These are phyloP conservation scores for Scaptomyza hsui DNA, from an alignment of 1,140 invertebrate genomes.

Conservation along the genomic window DNA sequence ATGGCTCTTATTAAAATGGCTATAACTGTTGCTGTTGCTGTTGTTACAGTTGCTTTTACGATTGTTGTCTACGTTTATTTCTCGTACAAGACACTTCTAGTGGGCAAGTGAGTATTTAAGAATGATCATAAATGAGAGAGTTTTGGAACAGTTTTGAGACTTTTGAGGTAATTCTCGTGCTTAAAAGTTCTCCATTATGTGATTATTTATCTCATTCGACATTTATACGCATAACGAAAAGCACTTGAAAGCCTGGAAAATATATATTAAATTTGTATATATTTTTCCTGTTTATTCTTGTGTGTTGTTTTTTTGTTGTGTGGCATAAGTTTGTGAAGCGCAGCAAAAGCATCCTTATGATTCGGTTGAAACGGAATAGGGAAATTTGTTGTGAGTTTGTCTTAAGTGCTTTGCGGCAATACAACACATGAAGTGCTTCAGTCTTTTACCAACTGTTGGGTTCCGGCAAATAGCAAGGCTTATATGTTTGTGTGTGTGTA, in stretches of 20 bases:
- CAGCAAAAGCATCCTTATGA: constrained; percentile 25
- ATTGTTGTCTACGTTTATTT: no score
- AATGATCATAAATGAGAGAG: no score
- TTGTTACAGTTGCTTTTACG: no score
- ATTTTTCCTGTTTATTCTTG: no score
- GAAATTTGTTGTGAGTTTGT: background rate
- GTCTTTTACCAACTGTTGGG: background rate
- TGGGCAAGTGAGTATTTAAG: no score
- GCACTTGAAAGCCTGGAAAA: constrained; percentile 61
- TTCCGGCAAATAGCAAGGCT: background rate
- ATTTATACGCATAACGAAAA: constrained; percentile 48
- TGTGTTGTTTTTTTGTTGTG: background rate
- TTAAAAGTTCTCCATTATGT: background rate
- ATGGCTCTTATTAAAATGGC: constrained; percentile 14
- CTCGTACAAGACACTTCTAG: no score
- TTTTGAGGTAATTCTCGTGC: no score
- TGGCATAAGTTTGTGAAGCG: constrained; percentile 4
- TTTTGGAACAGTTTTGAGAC: no score
- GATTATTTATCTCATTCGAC: background rate
- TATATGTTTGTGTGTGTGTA: background rate
- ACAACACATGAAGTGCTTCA: background rate
- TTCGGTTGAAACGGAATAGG: constrained; percentile 4
- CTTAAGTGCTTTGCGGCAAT: constrained; percentile 1
- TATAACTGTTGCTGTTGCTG: background rate
- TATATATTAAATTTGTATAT: constrained; percentile 59